A percentile compares a stretch with the other conserved stretches of the same genome.
These are phyloP conservation scores for Xanthostigma xanthostigma DNA, from an alignment of 2,888 invertebrate genomes.

Conservation along the genomic window DNA sequence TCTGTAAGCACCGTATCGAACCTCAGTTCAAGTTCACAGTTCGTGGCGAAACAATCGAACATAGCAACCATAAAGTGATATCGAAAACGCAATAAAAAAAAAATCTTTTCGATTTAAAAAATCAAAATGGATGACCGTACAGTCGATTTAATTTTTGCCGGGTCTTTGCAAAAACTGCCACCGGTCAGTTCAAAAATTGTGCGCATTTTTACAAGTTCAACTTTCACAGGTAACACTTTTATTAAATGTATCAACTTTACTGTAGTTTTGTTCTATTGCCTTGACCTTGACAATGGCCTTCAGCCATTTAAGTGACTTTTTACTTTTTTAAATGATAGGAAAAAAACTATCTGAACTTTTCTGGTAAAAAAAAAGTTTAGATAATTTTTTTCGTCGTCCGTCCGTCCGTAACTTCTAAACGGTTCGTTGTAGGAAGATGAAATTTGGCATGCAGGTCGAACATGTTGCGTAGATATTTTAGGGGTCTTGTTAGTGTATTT, in stretches of 20 bases:
- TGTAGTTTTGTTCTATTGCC: neutral
- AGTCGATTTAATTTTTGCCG: conserved; percentile 79
- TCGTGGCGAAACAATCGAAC: too few species aligned
- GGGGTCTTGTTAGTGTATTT: too few species aligned
- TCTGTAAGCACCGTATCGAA: too few species aligned
- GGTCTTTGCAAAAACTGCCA: conserved; percentile 74
- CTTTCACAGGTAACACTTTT: conserved; percentile 63
- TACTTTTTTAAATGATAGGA: conserved; percentile 2
- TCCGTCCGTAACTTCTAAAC: neutral
- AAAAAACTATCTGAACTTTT: too few species aligned
- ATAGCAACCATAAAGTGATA: too few species aligned
- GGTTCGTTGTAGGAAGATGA: too few species aligned
- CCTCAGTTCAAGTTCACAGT: too few species aligned
- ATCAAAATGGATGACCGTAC: conserved; percentile 72
- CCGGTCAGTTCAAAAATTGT: conserved; percentile 97
- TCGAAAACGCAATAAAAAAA: too few species aligned
- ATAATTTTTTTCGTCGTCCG: neutral
- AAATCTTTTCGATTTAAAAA: too few species aligned
- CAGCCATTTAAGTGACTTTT: neutral
- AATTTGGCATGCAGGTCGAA: too few species aligned
- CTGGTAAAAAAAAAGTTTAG: too few species aligned
- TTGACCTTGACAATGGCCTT: conserved; percentile 1
- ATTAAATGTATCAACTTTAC: neutral
- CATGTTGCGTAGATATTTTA: too few species aligned
- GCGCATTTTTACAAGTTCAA: conserved; percentile 94